Percentiles rank a stretch among this genome's conserved stretches.
phyloP scores from a whole-genome alignment of 2,797 vertebrate species.

The Chaunax sp. region DNA sequence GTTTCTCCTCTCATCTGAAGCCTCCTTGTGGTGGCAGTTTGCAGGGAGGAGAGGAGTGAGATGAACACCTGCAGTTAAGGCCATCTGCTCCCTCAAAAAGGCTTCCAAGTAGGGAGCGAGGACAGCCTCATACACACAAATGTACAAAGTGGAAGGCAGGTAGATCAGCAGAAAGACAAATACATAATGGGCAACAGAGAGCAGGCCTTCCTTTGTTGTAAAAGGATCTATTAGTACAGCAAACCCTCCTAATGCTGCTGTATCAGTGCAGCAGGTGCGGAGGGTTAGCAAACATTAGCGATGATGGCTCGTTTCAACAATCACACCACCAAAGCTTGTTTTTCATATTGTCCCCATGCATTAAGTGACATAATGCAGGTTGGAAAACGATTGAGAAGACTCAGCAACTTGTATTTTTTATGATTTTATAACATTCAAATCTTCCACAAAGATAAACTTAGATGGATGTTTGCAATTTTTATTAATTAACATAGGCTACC shows the following conservation, averaged over 20 bases:
- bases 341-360: background rate
- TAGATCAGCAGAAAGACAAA: slow-evolving; percentile 32
- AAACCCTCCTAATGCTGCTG: background rate
- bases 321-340: background rate
- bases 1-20: slow-evolving; percentile 41
- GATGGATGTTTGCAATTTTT: no score
- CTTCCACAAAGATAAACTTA: no score
- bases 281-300: slow-evolving; percentile 11
- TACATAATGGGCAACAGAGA: background rate
- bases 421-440: background rate
- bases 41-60: slow-evolving; percentile 53
- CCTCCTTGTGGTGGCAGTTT: slow-evolving; percentile 51
- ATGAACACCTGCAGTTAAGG: slow-evolving; percentile 68
- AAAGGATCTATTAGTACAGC: background rate
- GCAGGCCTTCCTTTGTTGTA: slow-evolving; percentile 20
- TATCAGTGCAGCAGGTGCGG: slow-evolving; percentile 10
- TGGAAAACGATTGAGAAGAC: slow-evolving; percentile 4
- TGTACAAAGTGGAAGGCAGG: slow-evolving; percentile 13
- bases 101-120: slow-evolving; percentile 34
- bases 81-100: slow-evolving; percentile 66
- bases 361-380: slow-evolving; percentile 1
- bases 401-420: slow-evolving; percentile 8
- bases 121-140: slow-evolving; percentile 7
- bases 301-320: background rate
- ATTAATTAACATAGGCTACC: no score